Evolutionary conservation across 2,797 vertebrate species (phyloP), one percentile per base, ranked within the genome.

Genomic region (Mastacembelus armatus): DNA sequence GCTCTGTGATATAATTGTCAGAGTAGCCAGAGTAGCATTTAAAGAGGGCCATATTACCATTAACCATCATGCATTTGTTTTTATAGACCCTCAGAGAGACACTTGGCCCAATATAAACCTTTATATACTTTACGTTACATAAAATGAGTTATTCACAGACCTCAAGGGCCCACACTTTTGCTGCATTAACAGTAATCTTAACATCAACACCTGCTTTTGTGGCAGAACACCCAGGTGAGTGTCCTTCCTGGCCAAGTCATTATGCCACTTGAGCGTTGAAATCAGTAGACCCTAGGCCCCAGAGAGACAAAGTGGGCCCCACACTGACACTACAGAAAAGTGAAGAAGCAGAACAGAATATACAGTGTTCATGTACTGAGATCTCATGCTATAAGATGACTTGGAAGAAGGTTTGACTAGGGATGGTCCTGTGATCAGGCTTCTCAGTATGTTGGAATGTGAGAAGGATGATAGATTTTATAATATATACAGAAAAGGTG

Each of bases 191-290:
- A 49, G 57, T 68, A 66, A 85, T 87, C 55, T 61, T 29, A 61
- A 80, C 75, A 84, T 85, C 72, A 78, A 30, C 24, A 35, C 58
- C 66, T 45, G 61, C 36, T 65, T 65, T 62, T 59, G 49, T 70
- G 48, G 40, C 44, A 45, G 80, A 89, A 87, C 76, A 80, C 81
- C 78, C 74, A 66, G 50, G 45, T 51, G 19, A 81, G 42, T 16
- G 40, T 24, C 63, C 0, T 27, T 55, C 38, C 36, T 63, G 68
- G 74, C 61, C 71, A 73, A 85, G 55, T 61, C 39, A 42, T 86
- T 65, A 18, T 83, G 70, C 84, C 71, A 81, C 64, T 78, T 65
- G 35, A 81, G 52, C 24, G 12, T 48, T 64, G 52, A 59, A 70
- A 60, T 73, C 82, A 77, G 52, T 22, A 59, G 77, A 85, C 81